Percentiles rank a stretch among this genome's conserved stretches.
Conservation (phyloP, 2,888 invertebrate genomes). For the Villa cingulata region DNA sequence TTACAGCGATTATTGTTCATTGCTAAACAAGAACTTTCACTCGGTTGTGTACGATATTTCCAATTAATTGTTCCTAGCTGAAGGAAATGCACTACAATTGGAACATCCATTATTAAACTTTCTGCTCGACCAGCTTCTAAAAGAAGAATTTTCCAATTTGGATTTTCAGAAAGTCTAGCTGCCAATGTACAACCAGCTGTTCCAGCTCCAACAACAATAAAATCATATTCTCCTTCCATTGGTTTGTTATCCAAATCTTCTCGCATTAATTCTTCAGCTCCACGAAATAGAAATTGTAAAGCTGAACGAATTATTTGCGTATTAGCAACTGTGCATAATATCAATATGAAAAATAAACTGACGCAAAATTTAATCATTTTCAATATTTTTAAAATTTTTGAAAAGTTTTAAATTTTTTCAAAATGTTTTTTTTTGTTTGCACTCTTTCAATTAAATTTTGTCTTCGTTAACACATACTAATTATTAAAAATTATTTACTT, state of each 20-base stretch:
- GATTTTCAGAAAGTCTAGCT: conserved; percentile 55
- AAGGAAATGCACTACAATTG: conserved; percentile 55
- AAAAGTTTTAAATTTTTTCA: conserved; percentile 27
- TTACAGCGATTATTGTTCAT: conserved; percentile 61
- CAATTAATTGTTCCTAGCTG: conserved; percentile 60
- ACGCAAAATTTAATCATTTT: background rate
- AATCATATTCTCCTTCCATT: conserved; percentile 48
- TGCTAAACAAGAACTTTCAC: conserved; percentile 55
- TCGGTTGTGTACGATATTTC: conserved; percentile 69
- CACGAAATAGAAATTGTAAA: background rate
- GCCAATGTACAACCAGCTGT: conserved; percentile 68
- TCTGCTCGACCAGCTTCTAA: conserved; percentile 62
- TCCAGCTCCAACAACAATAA: conserved; percentile 65
- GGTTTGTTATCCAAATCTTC: conserved; percentile 9
- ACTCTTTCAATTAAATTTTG: no score
- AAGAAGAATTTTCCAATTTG: conserved; percentile 49
- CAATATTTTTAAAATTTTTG: background rate
- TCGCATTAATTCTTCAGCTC: conserved; percentile 5
- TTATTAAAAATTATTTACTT: no score
- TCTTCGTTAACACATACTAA: no score
- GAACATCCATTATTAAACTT: conserved; percentile 60
- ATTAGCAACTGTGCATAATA: background rate
- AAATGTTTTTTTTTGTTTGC: conserved; percentile 14
- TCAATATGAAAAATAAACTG: background rate
- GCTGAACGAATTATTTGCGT: background rate